Evolutionary conservation across 2,888 invertebrate species (phyloP).

Genomic region (Melipona beecheii): DNA sequence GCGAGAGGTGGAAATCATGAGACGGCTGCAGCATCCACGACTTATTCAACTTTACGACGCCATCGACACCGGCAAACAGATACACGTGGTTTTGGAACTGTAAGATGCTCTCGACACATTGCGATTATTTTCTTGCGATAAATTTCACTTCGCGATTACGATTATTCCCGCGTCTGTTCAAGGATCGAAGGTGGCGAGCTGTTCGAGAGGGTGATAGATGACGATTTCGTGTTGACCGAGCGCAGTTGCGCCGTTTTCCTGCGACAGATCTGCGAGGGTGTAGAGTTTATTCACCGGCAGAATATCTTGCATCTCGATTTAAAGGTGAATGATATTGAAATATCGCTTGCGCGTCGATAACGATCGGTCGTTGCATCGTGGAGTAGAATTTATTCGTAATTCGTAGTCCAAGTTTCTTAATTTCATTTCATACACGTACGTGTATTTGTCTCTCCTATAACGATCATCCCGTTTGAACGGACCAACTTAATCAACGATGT

Average conservation of each 20-base stretch:
- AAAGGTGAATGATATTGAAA: conserved; percentile 89
- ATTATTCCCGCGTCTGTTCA: conserved; percentile 34
- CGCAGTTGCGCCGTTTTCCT: conserved; percentile 98
- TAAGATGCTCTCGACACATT: conserved; percentile 85
- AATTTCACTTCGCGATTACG: background rate
- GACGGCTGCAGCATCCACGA: conserved; percentile 95
- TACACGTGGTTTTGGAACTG: conserved; percentile 99
- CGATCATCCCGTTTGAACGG: too few species aligned
- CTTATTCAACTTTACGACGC: conserved; percentile 99
- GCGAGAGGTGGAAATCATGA: conserved; percentile 98
- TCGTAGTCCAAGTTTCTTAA: too few species aligned
- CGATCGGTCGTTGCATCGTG: background rate
- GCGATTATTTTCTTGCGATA: too few species aligned
- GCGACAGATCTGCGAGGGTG: conserved; percentile 98
- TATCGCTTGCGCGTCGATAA: background rate
- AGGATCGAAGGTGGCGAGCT: conserved; percentile 99
- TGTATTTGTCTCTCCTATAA: too few species aligned
- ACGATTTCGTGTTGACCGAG: conserved; percentile 98
- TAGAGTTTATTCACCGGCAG: conserved; percentile 98
- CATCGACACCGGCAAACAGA: conserved; percentile 96
- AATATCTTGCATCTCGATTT: conserved; percentile 98
- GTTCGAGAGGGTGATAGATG: conserved; percentile 99
- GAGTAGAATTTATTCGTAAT: background rate
- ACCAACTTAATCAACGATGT: background rate
- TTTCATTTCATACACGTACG: too few species aligned